phyloP scores from a whole-genome alignment of 2,797 vertebrate species.

The Bovichtus diacanthus region DNA sequence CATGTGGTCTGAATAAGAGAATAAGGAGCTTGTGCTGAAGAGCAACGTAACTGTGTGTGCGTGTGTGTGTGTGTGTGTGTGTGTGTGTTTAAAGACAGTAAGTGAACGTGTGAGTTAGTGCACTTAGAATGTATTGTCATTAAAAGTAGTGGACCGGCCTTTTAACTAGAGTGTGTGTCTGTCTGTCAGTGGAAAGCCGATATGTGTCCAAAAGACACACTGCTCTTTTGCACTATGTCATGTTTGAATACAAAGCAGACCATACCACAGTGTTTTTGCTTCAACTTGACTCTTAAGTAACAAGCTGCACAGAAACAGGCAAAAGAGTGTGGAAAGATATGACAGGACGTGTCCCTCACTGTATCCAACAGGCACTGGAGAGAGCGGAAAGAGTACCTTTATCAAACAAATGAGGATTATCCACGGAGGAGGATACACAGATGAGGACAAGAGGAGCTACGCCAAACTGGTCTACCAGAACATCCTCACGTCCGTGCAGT shows the following conservation, averaged over 20 bases:
- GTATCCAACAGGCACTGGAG: slow-evolving; percentile 88
- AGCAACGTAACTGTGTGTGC: neutral
- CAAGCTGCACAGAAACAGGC: neutral
- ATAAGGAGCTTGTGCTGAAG: neutral
- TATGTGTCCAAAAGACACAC: neutral
- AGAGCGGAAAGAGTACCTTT: slow-evolving; percentile 95
- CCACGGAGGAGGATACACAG: slow-evolving; percentile 91
- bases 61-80: neutral
- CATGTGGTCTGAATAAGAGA: slow-evolving; percentile 25
- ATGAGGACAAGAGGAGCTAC: slow-evolving; percentile 90
- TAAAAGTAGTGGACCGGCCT: neutral
- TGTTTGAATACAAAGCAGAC: neutral
- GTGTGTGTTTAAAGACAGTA: neutral
- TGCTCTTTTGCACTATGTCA: neutral
- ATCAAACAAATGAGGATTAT: slow-evolving; percentile 97
- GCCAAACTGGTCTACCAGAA: slow-evolving; percentile 91
- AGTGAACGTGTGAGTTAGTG: neutral
- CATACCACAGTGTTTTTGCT: rapidly evolving
- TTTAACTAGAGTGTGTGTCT: neutral
- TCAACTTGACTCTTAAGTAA: neutral
- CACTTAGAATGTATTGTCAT: neutral
- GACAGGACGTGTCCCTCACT: neutral
- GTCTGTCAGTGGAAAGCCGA: neutral
- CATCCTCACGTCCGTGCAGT: slow-evolving; percentile 90
- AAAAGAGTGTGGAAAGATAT: neutral